Conservation (phyloP, 2,888 invertebrate species). For the Polietes domitor region DNA sequence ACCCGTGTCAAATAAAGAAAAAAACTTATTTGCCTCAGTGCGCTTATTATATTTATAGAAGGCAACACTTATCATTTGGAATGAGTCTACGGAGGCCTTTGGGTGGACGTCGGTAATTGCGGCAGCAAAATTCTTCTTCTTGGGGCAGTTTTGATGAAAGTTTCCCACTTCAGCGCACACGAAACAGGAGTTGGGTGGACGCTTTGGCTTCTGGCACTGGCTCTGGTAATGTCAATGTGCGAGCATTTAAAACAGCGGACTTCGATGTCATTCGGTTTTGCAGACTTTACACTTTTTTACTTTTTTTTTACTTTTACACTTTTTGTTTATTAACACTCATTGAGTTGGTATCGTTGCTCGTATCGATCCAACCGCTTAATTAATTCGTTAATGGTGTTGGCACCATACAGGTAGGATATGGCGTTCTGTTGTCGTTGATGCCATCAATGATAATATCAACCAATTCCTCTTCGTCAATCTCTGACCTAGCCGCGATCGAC, state of each 20-base stretch:
- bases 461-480: too few relatives aligned
- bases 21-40: conserved; percentile 37
- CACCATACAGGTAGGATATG: too few relatives aligned
- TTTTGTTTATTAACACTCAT: too few relatives aligned
- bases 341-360: too few relatives aligned
- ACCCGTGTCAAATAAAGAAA: conserved; percentile 46
- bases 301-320: too few relatives aligned
- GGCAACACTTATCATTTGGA: conserved; percentile 43
- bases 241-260: conserved; percentile 32
- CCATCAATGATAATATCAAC: too few relatives aligned
- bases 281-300: too few relatives aligned
- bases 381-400: too few relatives aligned
- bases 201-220: conserved; percentile 36
- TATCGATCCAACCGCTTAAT: too few relatives aligned
- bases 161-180: conserved; percentile 42
- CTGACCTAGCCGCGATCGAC: too few relatives aligned
- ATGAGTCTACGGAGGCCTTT: not conserved
- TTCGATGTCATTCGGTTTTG: not conserved
- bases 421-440: too few relatives aligned
- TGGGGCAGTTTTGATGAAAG: conserved; percentile 28
- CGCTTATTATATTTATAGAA: conserved; percentile 13
- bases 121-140: conserved; percentile 1
- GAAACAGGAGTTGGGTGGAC: conserved; percentile 48
- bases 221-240: too few relatives aligned
- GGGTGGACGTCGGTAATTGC: not conserved